Evolutionary conservation across 1,140 invertebrate species (phyloP), one percentile per base, ranked within the genome.

Genomic region (Orius insidiosus): DNA sequence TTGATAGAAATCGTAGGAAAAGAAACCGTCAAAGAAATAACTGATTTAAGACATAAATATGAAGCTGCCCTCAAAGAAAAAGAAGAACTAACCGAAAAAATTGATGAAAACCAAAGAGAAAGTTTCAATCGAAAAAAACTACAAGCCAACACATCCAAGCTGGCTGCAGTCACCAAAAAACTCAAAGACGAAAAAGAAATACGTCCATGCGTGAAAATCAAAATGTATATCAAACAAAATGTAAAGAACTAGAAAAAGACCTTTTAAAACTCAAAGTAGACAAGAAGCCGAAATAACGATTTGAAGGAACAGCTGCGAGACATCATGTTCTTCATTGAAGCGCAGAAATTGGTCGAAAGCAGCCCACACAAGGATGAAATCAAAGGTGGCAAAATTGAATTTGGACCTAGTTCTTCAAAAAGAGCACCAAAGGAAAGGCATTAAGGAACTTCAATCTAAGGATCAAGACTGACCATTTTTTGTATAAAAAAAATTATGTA

Each of bases 321-420:
- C 70, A 67, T 98, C 1, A 94, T 97, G 88, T 92, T 96, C 66
- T 94, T 82, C 60, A 70, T 98, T 45, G 87, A 96, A 55, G 89
- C 88, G 7, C 80, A 85, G 57, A 70, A 79, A 14, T 66, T 58
- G 50, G 57, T 61, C 11, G 52, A 39, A 16, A 51, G 47, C 34
- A 53, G 52, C 47, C 65, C 67, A 9, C 50, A 75, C 11, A 68
- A 68, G 40, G 74, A 80, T 34, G 81, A 86, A 56, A 75, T 85
- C 47, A 68, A 71, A 30, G 69, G 72, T 1, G 78, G 80, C 14
- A 73, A 74, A 10, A 75, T 85, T 4, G 72, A 78, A 7, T 65
- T 78, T n/a, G 64, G 61, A 3, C 3, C 41, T 11, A 18, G 18
- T 11, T 30, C 41, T 31, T 43, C 41, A n/a, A 43, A 18, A 4